Evolutionary conservation across 2,113 vertebrate species (phyloP).

Genomic region (Centropus unirufus): DNA sequence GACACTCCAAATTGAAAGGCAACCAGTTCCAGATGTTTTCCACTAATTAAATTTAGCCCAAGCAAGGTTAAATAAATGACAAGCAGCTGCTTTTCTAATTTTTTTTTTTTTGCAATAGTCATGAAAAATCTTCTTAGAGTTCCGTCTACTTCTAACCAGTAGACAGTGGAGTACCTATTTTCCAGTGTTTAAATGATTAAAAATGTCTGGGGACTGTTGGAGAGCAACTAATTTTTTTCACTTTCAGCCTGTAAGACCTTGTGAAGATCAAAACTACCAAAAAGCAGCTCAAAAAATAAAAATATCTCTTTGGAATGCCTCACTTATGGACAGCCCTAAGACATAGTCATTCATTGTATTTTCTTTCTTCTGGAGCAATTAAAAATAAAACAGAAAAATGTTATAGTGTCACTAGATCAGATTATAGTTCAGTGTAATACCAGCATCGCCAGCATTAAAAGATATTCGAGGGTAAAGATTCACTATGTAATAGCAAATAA

Average conservation of each 20-base stretch:
- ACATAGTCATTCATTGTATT: neutral
- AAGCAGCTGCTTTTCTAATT: conserved; percentile 27
- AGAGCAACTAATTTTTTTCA: neutral
- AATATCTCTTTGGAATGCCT: neutral
- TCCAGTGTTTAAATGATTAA: neutral
- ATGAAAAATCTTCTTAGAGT: neutral
- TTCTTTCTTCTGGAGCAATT: neutral
- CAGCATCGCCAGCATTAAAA: neutral
- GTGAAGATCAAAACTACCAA: neutral
- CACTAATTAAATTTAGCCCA: conserved; percentile 12
- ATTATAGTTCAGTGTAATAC: neutral
- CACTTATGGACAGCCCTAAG: neutral
- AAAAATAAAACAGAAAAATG: neutral
- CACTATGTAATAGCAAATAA: neutral
- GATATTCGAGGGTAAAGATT: neutral
- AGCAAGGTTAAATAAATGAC: conserved; percentile 53
- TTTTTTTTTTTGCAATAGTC: neutral
- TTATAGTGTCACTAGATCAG: neutral
- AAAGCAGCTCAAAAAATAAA: neutral
- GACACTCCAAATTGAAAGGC: conserved; percentile 1
- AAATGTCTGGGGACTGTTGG: neutral
- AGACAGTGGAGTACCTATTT: neutral
- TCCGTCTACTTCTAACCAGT: neutral
- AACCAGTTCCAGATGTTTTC: conserved; percentile 60
- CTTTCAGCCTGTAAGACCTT: neutral